Conservation (phyloP, 1,140 invertebrate genomes). For the Atta colombica region DNA sequence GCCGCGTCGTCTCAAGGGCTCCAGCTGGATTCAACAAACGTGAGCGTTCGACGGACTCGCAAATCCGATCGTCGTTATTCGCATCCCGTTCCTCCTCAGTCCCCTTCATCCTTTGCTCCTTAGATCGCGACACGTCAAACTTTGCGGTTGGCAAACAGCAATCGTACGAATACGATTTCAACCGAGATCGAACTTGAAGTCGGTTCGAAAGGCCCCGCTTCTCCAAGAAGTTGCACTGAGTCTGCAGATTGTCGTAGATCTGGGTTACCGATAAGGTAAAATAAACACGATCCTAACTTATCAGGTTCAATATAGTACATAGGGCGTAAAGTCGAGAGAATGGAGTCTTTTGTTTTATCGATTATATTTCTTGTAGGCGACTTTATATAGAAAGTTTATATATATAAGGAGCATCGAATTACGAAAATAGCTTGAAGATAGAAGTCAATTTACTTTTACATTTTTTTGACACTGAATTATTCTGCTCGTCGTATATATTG, state of each 20-base stretch:
- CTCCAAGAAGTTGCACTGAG: slow-evolving; percentile 33
- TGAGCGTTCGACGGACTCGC: slow-evolving; percentile 69
- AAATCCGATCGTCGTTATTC: slow-evolving; percentile 70
- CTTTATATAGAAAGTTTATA: slow-evolving; percentile 21
- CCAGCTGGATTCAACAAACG: slow-evolving; percentile 55
- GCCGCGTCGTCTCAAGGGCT: slow-evolving; percentile 65
- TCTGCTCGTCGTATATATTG: background rate
- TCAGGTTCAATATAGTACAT: slow-evolving; percentile 22
- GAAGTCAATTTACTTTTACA: background rate
- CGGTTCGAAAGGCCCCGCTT: slow-evolving; percentile 16
- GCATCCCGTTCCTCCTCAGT: slow-evolving; percentile 71
- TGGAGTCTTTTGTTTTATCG: slow-evolving; percentile 20
- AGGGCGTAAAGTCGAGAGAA: background rate
- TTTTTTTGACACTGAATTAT: background rate
- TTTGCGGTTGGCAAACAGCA: slow-evolving; percentile 60
- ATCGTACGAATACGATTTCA: slow-evolving; percentile 58
- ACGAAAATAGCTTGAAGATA: slow-evolving; percentile 5
- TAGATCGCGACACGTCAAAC: slow-evolving; percentile 56
- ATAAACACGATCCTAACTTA: slow-evolving; percentile 44
- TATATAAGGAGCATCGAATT: background rate
- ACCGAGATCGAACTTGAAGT: slow-evolving; percentile 29
- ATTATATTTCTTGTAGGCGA: slow-evolving; percentile 15
- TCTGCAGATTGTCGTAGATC: slow-evolving; percentile 51
- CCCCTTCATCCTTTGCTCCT: slow-evolving; percentile 8
- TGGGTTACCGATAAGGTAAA: slow-evolving; percentile 34